phyloP scores from a whole-genome alignment of 2,888 invertebrate species.

The Chydorus sphaericus region DNA sequence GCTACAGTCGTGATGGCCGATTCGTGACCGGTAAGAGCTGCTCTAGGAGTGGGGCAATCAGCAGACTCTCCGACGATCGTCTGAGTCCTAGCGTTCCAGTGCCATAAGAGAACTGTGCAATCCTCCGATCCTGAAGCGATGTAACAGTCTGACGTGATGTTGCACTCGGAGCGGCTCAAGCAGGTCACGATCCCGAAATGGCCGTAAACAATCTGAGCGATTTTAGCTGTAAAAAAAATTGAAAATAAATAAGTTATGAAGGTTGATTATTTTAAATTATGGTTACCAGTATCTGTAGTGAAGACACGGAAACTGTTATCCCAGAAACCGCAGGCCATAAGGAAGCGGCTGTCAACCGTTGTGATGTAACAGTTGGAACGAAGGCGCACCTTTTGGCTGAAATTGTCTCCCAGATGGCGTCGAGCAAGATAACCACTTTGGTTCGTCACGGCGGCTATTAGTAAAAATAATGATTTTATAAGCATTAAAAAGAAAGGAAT shows the following conservation, averaged over 20 bases:
- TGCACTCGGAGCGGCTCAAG: slow-evolving; percentile 91
- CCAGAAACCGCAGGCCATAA: slow-evolving; percentile 98
- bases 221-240: slow-evolving; percentile 55
- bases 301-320: slow-evolving; percentile 98
- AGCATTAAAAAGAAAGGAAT: no score
- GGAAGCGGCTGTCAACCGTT: slow-evolving; percentile 90
- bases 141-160: slow-evolving; percentile 97
- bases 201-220: slow-evolving; percentile 95
- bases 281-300: slow-evolving; percentile 78
- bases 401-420: slow-evolving; percentile 91
- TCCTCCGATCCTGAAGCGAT: slow-evolving; percentile 96
- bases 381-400: slow-evolving; percentile 89
- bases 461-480: no score
- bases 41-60: slow-evolving; percentile 86
- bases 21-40: slow-evolving; percentile 94
- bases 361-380: slow-evolving; percentile 92
- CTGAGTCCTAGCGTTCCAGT: slow-evolving; percentile 94
- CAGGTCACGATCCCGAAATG: slow-evolving; percentile 99
- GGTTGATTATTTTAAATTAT: neutral
- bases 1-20: slow-evolving; percentile 88
- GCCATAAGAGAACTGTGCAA: slow-evolving; percentile 96
- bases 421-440: slow-evolving; percentile 52
- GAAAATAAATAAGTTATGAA: neutral
- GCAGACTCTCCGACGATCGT: slow-evolving; percentile 87
- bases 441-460: slow-evolving; percentile 37